Evolutionary conservation across 1,140 invertebrate genomes (phyloP).

Genomic region (Epicauta chinensis): DNA sequence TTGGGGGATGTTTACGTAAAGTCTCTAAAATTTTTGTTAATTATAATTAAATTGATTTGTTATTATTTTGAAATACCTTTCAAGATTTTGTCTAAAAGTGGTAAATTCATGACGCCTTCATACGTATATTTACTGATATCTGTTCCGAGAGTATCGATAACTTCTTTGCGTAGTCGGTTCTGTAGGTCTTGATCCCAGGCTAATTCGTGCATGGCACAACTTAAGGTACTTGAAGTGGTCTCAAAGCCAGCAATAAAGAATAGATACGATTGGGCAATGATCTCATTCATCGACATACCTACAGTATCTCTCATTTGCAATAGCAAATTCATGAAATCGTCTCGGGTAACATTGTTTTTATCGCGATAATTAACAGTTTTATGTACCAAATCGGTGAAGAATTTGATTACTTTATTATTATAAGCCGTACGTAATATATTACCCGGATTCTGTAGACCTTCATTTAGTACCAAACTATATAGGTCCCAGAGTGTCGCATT

Average conservation of each 20-base stretch:
- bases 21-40: slow-evolving; percentile 33
- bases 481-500: slow-evolving; percentile 5
- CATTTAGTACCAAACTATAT: slow-evolving; percentile 31
- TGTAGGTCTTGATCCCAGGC: slow-evolving; percentile 56
- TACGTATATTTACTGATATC: slow-evolving; percentile 48
- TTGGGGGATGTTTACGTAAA: slow-evolving; percentile 42
- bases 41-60: no score
- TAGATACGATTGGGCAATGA: slow-evolving; percentile 39
- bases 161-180: slow-evolving; percentile 51
- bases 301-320: slow-evolving; percentile 47
- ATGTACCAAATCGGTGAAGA: slow-evolving; percentile 43
- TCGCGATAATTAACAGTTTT: slow-evolving; percentile 46
- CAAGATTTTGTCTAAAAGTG: slow-evolving; percentile 51
- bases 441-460: slow-evolving; percentile 6
- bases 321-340: slow-evolving; percentile 51
- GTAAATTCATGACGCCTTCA: slow-evolving; percentile 48
- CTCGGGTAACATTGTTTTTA: slow-evolving; percentile 43
- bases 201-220: slow-evolving; percentile 51
- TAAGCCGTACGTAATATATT: slow-evolving; percentile 5
- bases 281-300: slow-evolving; percentile 2
- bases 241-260: slow-evolving; percentile 58
- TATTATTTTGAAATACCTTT: no score
- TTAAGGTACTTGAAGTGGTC: slow-evolving; percentile 53
- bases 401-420: slow-evolving; percentile 37
- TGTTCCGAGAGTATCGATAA: slow-evolving; percentile 42